phyloP scores from a whole-genome alignment of 1,140 invertebrate genomes.

The Lordiphosa stackelbergi region DNA sequence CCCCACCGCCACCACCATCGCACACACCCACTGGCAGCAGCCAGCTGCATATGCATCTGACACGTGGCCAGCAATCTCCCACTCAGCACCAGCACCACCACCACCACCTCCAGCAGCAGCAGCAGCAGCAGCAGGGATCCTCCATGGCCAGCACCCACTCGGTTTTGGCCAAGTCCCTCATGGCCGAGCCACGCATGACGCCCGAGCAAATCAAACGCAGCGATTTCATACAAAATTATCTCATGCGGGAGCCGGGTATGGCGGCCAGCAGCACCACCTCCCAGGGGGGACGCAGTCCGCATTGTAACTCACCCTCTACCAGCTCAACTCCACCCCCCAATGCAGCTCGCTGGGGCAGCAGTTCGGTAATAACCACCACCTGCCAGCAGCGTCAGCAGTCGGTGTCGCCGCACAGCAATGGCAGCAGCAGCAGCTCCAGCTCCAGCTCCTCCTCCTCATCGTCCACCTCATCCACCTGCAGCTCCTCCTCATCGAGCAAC shows the following conservation, averaged over 20 bases:
- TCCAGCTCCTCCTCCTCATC: slow-evolving; percentile 55
- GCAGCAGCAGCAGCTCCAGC: slow-evolving; percentile 44
- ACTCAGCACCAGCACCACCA: slow-evolving; percentile 34
- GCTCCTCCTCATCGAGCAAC: slow-evolving; percentile 39
- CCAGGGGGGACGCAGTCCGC: slow-evolving; percentile 58
- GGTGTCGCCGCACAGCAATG: slow-evolving; percentile 57
- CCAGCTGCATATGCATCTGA: slow-evolving; percentile 79
- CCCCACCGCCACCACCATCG: slow-evolving; percentile 20
- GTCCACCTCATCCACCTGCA: slow-evolving; percentile 39
- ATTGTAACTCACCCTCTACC: slow-evolving; percentile 48
- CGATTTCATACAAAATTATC: slow-evolving; percentile 92
- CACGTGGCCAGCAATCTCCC: slow-evolving; percentile 48
- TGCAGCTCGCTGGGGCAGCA: slow-evolving; percentile 40
- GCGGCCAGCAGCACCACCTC: slow-evolving; percentile 56
- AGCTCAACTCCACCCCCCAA: slow-evolving; percentile 40
- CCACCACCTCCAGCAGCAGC: slow-evolving; percentile 33
- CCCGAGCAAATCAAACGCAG: slow-evolving; percentile 92
- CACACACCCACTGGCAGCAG: slow-evolving; percentile 45
- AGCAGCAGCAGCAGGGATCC: slow-evolving; percentile 54
- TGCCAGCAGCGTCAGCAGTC: slow-evolving; percentile 76
- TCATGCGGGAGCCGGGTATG: slow-evolving; percentile 85
- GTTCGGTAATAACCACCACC: slow-evolving; percentile 78
- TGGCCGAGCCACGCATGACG: slow-evolving; percentile 92
- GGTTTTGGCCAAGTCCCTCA: slow-evolving; percentile 89
- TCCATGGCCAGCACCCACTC: slow-evolving; percentile 89